Evolutionary conservation across 2,888 invertebrate genomes (phyloP).

Genomic region (Acleris laterana): DNA sequence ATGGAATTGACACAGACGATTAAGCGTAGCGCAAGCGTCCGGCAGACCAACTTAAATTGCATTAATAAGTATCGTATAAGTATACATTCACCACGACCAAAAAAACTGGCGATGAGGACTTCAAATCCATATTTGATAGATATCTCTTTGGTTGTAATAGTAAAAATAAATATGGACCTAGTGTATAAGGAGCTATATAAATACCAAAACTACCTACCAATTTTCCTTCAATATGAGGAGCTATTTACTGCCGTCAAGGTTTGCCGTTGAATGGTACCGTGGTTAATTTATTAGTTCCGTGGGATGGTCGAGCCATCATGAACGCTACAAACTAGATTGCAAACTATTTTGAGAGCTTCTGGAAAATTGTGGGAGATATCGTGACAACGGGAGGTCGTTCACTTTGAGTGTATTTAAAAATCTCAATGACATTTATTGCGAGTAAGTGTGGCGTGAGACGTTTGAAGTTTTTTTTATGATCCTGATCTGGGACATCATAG

Average conservation of each 20-base stretch:
- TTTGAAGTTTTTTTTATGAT: too few relatives aligned
- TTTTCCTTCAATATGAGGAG: neutral
- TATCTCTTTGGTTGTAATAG: too few relatives aligned
- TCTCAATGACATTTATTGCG: neutral
- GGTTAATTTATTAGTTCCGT: conserved; percentile 6
- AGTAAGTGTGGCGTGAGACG: too few relatives aligned
- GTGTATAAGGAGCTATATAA: neutral
- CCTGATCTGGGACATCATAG: too few relatives aligned
- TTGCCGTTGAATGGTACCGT: conserved; percentile 9
- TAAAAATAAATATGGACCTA: too few relatives aligned
- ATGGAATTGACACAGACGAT: too few relatives aligned
- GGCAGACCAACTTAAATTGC: too few relatives aligned
- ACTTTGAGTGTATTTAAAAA: conserved; percentile 1
- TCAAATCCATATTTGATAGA: too few relatives aligned
- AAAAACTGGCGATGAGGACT: too few relatives aligned
- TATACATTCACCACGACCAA: too few relatives aligned
- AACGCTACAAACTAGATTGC: conserved; percentile 4
- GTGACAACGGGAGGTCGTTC: conserved; percentile 14
- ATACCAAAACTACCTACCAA: neutral
- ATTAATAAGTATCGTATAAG: too few relatives aligned
- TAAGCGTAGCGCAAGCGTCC: too few relatives aligned
- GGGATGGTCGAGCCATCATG: neutral
- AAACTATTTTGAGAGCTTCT: conserved; percentile 6
- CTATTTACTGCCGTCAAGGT: conserved; percentile 16
- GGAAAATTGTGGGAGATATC: conserved; percentile 2